phyloP scores from a whole-genome alignment of 2,888 invertebrate species.

The Andricus curvator region DNA sequence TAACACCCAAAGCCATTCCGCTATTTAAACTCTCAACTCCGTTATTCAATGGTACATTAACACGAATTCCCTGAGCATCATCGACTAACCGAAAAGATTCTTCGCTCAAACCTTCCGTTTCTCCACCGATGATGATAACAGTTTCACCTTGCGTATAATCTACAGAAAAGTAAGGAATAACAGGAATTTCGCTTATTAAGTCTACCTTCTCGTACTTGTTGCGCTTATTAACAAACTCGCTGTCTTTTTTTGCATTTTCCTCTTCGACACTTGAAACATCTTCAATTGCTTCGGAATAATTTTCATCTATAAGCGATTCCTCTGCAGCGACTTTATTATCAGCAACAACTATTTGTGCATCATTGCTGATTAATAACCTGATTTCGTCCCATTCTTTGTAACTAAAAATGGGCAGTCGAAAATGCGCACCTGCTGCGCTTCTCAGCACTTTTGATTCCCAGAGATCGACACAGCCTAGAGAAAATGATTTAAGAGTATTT shows the following conservation, averaged over 20 bases:
- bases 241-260: constrained; percentile 28
- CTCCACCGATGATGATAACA: constrained; percentile 91
- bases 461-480: constrained; percentile 89
- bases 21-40: constrained; percentile 92
- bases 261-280: not conserved
- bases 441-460: constrained; percentile 95
- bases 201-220: constrained; percentile 1
- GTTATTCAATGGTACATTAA: constrained; percentile 89
- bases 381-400: constrained; percentile 85
- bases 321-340: constrained; percentile 79
- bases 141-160: constrained; percentile 80
- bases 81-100: constrained; percentile 85
- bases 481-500: constrained; percentile 23
- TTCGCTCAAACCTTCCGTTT: constrained; percentile 91
- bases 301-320: constrained; percentile 12
- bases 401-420: constrained; percentile 85
- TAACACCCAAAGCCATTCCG: constrained; percentile 89
- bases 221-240: constrained; percentile 13
- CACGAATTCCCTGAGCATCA: constrained; percentile 81
- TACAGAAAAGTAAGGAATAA: constrained; percentile 83
- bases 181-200: constrained; percentile 76
- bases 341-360: constrained; percentile 83
- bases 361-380: constrained; percentile 77
- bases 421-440: constrained; percentile 92
- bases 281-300: constrained; percentile 16